Percentiles rank a stretch among this genome's conserved stretches.
phyloP scores from a whole-genome alignment of 2,113 vertebrate genomes.

The Pedetes capensis region DNA sequence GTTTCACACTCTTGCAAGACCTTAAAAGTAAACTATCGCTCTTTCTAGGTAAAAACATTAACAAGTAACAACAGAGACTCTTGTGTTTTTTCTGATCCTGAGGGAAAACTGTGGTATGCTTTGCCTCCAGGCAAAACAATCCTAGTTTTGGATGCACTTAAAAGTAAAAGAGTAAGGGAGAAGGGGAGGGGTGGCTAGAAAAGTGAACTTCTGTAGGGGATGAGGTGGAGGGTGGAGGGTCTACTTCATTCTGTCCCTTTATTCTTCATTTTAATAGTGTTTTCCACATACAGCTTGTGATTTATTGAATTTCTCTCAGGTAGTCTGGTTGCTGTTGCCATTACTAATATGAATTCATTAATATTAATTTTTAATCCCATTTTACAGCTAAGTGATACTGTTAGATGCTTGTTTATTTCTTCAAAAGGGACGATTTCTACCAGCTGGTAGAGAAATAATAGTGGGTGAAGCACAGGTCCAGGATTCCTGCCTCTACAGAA shows the following conservation, averaged over 20 bases:
- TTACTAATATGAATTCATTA: constrained; percentile 28
- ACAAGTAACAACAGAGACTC: not conserved
- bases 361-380: constrained; percentile 21
- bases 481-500: not conserved
- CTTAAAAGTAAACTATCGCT: constrained; percentile 20
- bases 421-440: not conserved
- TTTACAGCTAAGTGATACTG: not conserved
- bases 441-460: not conserved
- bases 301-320: constrained; percentile 11
- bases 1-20: not conserved
- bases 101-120: not conserved
- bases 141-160: not conserved
- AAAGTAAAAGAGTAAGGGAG: not conserved
- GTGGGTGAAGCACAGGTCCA: not conserved
- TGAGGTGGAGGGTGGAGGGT: not conserved
- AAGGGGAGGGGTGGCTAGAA: not conserved
- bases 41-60: constrained; percentile 27
- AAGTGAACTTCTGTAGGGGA: not conserved
- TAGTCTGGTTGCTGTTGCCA: not conserved
- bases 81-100: not conserved
- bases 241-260: not conserved
- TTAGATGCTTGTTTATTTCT: constrained; percentile 9
- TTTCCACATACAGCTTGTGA: constrained; percentile 13
- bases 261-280: not conserved
- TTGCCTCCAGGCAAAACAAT: not conserved